Percentiles rank a stretch among this genome's conserved stretches.
phyloP scores from a whole-genome alignment of 2,113 vertebrate species.

The Sinocyclocheilus rhinocerous region DNA sequence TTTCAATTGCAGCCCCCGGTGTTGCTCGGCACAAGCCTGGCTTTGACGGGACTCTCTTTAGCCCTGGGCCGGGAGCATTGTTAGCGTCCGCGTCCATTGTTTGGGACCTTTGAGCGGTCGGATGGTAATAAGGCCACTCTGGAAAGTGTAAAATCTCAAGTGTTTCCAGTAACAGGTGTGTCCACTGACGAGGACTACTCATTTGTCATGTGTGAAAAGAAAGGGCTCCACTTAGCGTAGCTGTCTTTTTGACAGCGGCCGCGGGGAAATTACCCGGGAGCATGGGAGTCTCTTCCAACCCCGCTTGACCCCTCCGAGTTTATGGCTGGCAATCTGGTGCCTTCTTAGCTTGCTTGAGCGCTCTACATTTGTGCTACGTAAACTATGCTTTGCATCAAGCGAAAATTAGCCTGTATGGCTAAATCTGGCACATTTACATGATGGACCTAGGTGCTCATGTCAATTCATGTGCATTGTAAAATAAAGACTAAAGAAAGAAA shows the following conservation, averaged over 20 bases:
- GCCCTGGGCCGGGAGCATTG: conserved; percentile 79
- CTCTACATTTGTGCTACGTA: too few relatives aligned
- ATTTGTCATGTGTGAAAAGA: conserved; percentile 77
- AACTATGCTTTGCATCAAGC: not conserved
- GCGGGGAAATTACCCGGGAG: conserved; percentile 36
- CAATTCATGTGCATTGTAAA: too few relatives aligned
- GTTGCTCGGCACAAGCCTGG: conserved; percentile 81
- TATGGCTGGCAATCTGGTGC: conserved; percentile 41
- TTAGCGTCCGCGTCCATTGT: conserved; percentile 85
- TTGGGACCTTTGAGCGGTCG: conserved; percentile 82
- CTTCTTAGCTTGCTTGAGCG: not conserved
- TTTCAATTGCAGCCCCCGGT: conserved; percentile 95
- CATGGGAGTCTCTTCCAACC: conserved; percentile 31
- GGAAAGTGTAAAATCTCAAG: conserved; percentile 71
- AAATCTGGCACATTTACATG: too few relatives aligned
- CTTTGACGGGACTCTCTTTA: conserved; percentile 81
- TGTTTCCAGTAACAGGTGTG: conserved; percentile 94
- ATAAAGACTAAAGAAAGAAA: too few relatives aligned
- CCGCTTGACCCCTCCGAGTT: conserved; percentile 37
- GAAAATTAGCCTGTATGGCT: too few relatives aligned
- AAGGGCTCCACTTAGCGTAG: conserved; percentile 46
- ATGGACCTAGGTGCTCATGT: too few relatives aligned
- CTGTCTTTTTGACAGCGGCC: conserved; percentile 31
- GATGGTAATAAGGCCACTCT: conserved; percentile 85
- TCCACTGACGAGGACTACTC: conserved; percentile 80